Base-by-base conservation (phyloP, 2,888 invertebrate species). In the Alloscopus bannaensis region DNA sequence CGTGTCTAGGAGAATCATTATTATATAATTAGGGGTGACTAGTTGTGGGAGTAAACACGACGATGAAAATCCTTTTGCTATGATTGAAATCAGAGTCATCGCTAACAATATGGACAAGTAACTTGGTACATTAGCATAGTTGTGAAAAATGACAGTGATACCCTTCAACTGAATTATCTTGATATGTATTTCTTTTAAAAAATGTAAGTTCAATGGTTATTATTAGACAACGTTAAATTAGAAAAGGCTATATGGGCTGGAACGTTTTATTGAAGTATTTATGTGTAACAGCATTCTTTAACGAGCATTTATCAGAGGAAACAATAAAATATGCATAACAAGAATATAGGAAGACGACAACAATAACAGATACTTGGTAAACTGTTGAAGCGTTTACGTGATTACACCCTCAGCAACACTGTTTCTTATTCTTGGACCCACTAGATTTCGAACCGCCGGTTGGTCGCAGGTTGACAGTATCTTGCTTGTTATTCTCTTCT, bases 401-500 rank as follows among this genome's bases (percentile, higher is more conserved):
- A 66, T 66, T 29, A 50, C 31, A 66, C 26, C 31, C 50, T 72
- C 62, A 72, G 26, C 72, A 72, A 64, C 72, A 64, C 36, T n/a
- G n/a, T 18, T 57, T 70, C 55, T 79, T 72, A n/a, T 66, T 73
- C 47, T 73, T 1, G 11, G 42, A 22, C 4, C 55, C 52, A 22
- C 31, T 28, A 6, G 60, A 42, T 59, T 70, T 70, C 13, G 47
- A 29, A 45, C 77, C 45, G n/a, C 59, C 42, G 13, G 42, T 16
- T 28, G 57, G 36, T 31, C 57, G 57, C 4, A 79, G 52, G 42
- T 72, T 57, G 24, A 79, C 66, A 16, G 68, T 69, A 28, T 80
- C 75, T 11, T 69, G 42, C 40, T 55, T 69, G 47, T 31, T 75
- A 87, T 92, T 92, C 84, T 92, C 92, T 89, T 94, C 93, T 87